phyloP scores from a whole-genome alignment of 2,888 invertebrate species.

The Limenitis camilla region DNA sequence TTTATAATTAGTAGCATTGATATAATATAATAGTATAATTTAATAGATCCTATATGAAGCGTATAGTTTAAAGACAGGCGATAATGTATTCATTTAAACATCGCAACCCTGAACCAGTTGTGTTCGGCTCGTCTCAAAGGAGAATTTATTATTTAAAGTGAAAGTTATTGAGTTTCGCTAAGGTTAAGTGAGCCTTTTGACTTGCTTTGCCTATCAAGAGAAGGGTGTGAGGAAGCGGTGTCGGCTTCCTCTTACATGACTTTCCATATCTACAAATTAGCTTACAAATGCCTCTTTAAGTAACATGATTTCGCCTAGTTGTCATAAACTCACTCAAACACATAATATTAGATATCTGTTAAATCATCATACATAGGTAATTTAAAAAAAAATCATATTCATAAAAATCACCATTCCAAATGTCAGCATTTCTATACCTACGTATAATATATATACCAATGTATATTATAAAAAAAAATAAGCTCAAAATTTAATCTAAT shows the following conservation, averaged over 20 bases:
- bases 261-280: conserved; percentile 39
- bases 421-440: too few relatives aligned
- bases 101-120: conserved; percentile 55
- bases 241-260: conserved; percentile 44
- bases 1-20: too few relatives aligned
- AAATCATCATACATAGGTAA: too few relatives aligned
- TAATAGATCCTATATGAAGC: conserved; percentile 6
- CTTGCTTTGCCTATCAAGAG: conserved; percentile 42
- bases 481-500: too few relatives aligned
- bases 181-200: conserved; percentile 71
- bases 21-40: conserved; percentile 5
- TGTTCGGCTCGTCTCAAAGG: conserved; percentile 61
- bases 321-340: too few relatives aligned
- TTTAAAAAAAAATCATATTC: too few relatives aligned
- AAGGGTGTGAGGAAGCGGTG: conserved; percentile 43
- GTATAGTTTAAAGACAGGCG: conserved; percentile 11
- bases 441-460: too few relatives aligned
- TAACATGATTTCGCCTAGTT: too few relatives aligned
- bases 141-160: conserved; percentile 70
- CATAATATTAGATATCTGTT: too few relatives aligned
- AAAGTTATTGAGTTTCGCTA: conserved; percentile 71
- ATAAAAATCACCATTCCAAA: too few relatives aligned
- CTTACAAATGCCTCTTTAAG: conserved; percentile 18
- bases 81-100: conserved; percentile 31
- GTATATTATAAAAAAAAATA: too few relatives aligned